Percentiles rank a stretch among this genome's conserved stretches.
These are phyloP conservation scores for Cyclargus thomasi DNA, from an alignment of 1,140 invertebrate genomes.

Conservation along the genomic window DNA sequence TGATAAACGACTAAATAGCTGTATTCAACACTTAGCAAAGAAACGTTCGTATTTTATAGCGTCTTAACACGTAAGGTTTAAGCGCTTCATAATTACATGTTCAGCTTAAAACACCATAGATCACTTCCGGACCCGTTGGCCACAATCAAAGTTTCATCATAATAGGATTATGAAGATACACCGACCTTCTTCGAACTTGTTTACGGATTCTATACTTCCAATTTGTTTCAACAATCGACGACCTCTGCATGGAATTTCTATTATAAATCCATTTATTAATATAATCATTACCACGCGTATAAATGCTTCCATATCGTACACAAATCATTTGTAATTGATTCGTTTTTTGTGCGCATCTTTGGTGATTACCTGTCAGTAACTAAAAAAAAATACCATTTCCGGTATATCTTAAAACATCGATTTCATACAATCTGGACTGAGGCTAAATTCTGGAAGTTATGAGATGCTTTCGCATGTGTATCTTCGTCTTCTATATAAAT, in stretches of 20 bases:
- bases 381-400: neutral
- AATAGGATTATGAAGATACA: neutral
- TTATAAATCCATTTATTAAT: constrained; percentile 17
- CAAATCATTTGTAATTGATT: neutral
- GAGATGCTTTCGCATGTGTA: no score
- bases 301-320: neutral
- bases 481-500: no score
- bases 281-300: neutral
- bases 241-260: constrained; percentile 38
- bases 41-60: neutral
- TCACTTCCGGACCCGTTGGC: neutral
- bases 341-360: neutral
- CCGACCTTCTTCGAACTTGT: constrained; percentile 18
- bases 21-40: no score
- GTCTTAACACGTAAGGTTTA: neutral
- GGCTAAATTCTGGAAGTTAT: no score
- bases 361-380: neutral
- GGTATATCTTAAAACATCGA: neutral
- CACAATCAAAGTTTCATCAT: neutral
- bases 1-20: no score
- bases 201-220: constrained; percentile 35
- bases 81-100: neutral
- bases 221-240: constrained; percentile 40
- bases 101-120: neutral
- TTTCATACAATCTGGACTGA: no score